phyloP scores from a whole-genome alignment of 2,113 vertebrate species.

The Epinephelus cyanopodus region DNA sequence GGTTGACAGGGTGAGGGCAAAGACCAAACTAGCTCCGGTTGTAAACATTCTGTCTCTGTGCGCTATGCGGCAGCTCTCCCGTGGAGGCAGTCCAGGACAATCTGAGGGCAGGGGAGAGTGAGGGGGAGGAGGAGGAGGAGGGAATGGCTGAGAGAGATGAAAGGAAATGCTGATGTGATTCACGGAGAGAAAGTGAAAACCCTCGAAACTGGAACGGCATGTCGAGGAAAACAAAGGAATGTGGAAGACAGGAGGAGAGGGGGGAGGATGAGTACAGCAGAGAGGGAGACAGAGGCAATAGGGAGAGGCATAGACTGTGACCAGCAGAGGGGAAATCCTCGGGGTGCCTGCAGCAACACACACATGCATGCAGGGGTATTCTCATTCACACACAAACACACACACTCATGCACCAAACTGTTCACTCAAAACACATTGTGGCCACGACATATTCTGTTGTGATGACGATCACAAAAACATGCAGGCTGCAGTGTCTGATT shows the following conservation, averaged over 20 bases:
- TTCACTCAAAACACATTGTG: neutral
- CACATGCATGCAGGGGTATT: slow-evolving; percentile 9
- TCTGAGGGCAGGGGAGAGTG: neutral
- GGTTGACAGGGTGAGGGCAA: slow-evolving; percentile 31
- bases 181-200: slow-evolving; percentile 42
- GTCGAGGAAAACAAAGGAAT: slow-evolving; percentile 56
- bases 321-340: slow-evolving; percentile 56
- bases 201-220: slow-evolving; percentile 32
- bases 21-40: slow-evolving; percentile 35
- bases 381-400: neutral
- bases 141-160: slow-evolving; percentile 25
- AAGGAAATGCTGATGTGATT: slow-evolving; percentile 49
- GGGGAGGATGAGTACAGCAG: slow-evolving; percentile 11
- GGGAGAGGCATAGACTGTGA: slow-evolving; percentile 20
- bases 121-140: neutral
- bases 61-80: neutral
- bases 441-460: too few relatives aligned
- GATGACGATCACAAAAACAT: too few relatives aligned
- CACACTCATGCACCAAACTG: neutral
- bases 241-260: slow-evolving; percentile 8
- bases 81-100: slow-evolving; percentile 18
- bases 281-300: slow-evolving; percentile 1
- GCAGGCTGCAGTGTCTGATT: too few relatives aligned
- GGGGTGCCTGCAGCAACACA: slow-evolving; percentile 26
- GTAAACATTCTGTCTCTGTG: slow-evolving; percentile 40